Evolutionary conservation across 2,888 invertebrate species (phyloP), one percentile per base, ranked within the genome.

Genomic region (Germaria angustata): DNA sequence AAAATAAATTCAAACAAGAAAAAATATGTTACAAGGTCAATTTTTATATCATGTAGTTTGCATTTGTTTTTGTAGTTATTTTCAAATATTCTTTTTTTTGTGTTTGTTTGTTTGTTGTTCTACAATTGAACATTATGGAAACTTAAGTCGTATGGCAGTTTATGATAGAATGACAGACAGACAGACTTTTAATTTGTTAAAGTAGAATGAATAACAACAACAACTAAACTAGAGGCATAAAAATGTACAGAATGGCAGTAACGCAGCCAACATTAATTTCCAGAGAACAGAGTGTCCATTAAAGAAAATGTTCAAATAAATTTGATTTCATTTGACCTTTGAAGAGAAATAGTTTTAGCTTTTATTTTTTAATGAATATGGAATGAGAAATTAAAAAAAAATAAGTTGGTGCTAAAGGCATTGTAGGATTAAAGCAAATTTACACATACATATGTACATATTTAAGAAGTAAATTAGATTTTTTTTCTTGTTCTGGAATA

Each of bases 21-120:
- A 39, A 81, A 66, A 81, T 79, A 71, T 82, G 79, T 82, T 75
- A 82, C 82, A 79, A 82, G 82, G 82, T 66, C 75, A 78, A 66
- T 75, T 79, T 75, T 69, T 69, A 41, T 59, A 65, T 65, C 53
- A 63, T 63, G 75, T 59, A 32, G 44, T 65, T 63, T 55, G 36
- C 22, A 59, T 49, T 59, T 53, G 11, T 49, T 63, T 59, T 53
- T 61, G 20, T 51, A 61, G 28, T 9, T 28, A 49, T 51, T 41
- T 8, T 46, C 20, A 65, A 13, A 57, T 34, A 51, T 46, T 36
- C 7, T 46, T 59, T 39, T 44, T 44, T 2, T 51, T n/a, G 1
- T 13, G 22, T 53, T 41, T 28, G 7, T 28, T 51, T 71, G 9
- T 46, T 11, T 28, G 2, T 41, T 51, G 32, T 63, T 44, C 28